phyloP scores from a whole-genome alignment of 2,888 invertebrate genomes.

The Blera fallax region DNA sequence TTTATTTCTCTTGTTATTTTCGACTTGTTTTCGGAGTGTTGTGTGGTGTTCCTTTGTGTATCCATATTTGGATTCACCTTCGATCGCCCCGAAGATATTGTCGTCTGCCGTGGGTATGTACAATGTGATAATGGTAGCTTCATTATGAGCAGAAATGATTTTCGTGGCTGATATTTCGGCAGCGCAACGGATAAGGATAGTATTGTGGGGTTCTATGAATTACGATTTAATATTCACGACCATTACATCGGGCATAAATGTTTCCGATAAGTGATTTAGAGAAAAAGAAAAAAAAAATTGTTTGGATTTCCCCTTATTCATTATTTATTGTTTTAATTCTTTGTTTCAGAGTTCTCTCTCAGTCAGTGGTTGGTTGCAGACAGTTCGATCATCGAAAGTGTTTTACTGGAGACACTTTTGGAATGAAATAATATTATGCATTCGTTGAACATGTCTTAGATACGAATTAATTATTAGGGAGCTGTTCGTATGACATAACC shows the following conservation, averaged over 20 bases:
- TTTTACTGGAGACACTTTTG: background rate
- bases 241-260: conserved; percentile 68
- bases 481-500: background rate
- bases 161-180: conserved; percentile 65
- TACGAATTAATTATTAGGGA: background rate
- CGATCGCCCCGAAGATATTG: conserved; percentile 52
- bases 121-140: conserved; percentile 56
- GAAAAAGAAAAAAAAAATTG: conserved; percentile 11
- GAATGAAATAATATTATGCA: background rate
- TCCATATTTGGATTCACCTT: conserved; percentile 68
- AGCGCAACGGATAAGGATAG: conserved; percentile 42
- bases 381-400: conserved; percentile 51
- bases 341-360: conserved; percentile 25
- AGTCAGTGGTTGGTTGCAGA: background rate
- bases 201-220: conserved; percentile 63
- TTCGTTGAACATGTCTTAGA: background rate
- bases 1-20: conserved; percentile 27
- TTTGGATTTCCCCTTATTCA: conserved; percentile 38
- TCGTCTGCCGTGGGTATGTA: conserved; percentile 15
- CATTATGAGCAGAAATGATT: conserved; percentile 64
- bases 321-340: conserved; percentile 56
- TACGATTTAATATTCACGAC: conserved; percentile 68
- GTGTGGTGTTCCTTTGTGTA: conserved; percentile 56
- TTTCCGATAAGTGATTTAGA: conserved; percentile 70
- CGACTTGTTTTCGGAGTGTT: conserved; percentile 52